These are phyloP conservation scores for Charanyca ferruginea DNA, from an alignment of 2,888 invertebrate genomes.

Conservation along the genomic window DNA sequence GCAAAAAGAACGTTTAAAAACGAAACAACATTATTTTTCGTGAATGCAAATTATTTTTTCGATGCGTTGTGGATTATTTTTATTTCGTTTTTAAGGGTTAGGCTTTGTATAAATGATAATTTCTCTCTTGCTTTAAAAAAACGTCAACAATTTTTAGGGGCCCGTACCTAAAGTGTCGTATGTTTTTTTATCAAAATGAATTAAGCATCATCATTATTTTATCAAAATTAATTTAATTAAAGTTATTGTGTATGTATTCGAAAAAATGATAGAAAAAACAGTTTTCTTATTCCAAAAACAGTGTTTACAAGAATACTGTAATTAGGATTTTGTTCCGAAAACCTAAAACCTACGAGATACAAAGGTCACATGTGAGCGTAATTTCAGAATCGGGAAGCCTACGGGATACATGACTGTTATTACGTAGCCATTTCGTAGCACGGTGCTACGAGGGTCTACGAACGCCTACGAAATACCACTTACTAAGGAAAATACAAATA, in stretches of 20 bases:
- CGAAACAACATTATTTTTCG: slow-evolving; percentile 54
- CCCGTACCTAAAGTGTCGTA: no score
- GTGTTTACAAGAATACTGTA: not conserved
- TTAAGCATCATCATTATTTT: no score
- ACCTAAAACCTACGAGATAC: slow-evolving; percentile 8
- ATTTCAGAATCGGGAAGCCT: slow-evolving; percentile 14
- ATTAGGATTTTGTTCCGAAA: not conserved
- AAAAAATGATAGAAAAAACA: not conserved
- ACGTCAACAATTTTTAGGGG: no score
- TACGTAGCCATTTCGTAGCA: slow-evolving; percentile 32
- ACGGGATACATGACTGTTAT: slow-evolving; percentile 11
- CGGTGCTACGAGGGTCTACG: slow-evolving; percentile 39
- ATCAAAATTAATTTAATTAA: no score
- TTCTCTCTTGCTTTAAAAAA: no score
- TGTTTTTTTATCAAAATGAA: no score
- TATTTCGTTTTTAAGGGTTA: not conserved
- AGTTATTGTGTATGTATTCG: no score
- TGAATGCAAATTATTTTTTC: slow-evolving; percentile 48
- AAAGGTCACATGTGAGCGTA: slow-evolving; percentile 19
- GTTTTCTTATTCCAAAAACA: not conserved
- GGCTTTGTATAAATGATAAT: no score
- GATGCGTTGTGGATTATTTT: not conserved
- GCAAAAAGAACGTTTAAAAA: slow-evolving; percentile 60
- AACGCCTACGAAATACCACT: slow-evolving; percentile 21
- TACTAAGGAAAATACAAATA: slow-evolving; percentile 34